A percentile compares a stretch with the other conserved stretches of the same genome.
These are phyloP conservation scores for Orussus abietinus DNA, from an alignment of 1,140 invertebrate species.

Conservation along the genomic window DNA sequence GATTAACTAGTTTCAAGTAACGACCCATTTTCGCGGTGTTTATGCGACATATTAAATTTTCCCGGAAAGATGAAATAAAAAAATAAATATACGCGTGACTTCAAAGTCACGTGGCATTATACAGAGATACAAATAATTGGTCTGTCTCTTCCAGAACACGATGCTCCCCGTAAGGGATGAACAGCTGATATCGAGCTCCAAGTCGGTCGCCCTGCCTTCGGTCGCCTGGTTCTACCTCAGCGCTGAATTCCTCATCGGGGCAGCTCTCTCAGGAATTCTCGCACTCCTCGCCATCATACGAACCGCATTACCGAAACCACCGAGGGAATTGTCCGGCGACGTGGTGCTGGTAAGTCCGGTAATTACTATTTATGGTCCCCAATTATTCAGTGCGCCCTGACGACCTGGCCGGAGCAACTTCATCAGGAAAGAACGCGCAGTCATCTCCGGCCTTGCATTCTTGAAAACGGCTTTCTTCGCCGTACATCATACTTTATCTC, in stretches of 20 bases:
- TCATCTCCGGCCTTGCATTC: background rate
- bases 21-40: no score
- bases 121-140: no score
- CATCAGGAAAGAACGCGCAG: background rate
- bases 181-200: slow-evolving; percentile 14
- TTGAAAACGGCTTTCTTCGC: background rate
- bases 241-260: slow-evolving; percentile 36
- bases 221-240: slow-evolving; percentile 37
- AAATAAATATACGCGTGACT: no score
- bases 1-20: no score
- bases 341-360: slow-evolving; percentile 38
- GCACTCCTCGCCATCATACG: slow-evolving; percentile 32
- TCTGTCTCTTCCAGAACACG: slow-evolving; percentile 27
- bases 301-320: slow-evolving; percentile 39
- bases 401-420: no score
- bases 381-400: no score
- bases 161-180: slow-evolving; percentile 34
- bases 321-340: slow-evolving; percentile 38
- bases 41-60: no score
- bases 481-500: background rate
- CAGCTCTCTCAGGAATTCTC: slow-evolving; percentile 28
- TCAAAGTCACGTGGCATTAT: no score
- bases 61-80: no score
- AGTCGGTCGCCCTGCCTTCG: slow-evolving; percentile 21
- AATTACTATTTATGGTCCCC: no score